Evolutionary conservation across 2,113 vertebrate species (phyloP), one percentile per base, ranked within the genome.

Genomic region (Gobio gobio): DNA sequence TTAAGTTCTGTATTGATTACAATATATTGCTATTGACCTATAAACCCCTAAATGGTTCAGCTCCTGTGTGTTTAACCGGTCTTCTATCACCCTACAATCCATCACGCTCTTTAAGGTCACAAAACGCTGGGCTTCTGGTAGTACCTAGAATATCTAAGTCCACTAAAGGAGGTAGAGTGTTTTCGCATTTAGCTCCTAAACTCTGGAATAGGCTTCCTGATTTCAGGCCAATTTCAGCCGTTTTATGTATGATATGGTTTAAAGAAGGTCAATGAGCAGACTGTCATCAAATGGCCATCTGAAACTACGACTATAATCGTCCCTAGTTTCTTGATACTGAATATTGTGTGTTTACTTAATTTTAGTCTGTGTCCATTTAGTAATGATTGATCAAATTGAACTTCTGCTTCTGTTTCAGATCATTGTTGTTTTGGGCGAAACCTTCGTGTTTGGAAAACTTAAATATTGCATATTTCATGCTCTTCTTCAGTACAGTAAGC

Each of bases 381-480:
- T 63, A 7, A 45, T 79, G 36, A 80, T 26, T 26, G 45, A 47
- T 45, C 12, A 18, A 77, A 77, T 14, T 5, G 8, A 49, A 20
- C 16, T 7, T 8, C 4, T 81, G 24, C 18, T 66, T 66, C 18
- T 61, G 33, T 47, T 51, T 76, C 26, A 76, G 49, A 51, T 54
- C 74, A 76, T 76, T 36, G 26, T 29, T 51, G 18, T 76, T 82
- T 54, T 74, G 29, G 10, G 43, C 63, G 45, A 56, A 29, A 73
- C 56, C 36, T 82, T 75, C 61, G 18, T 73, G 64, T 73, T 75
- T n/a, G 56, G 72, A 70, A 83, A 70, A 79, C 45, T 12, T 68
- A 58, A 14, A 85, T 61, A 68, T 88, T 45, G 59, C 49, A 51
- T 56, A 68, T 82, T 24, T 59, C 36, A 80, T 83, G 40, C 22